Evolutionary conservation across 2,888 invertebrate species (phyloP), one percentile per base, ranked within the genome.

Genomic region (Perithous albicinctus): DNA sequence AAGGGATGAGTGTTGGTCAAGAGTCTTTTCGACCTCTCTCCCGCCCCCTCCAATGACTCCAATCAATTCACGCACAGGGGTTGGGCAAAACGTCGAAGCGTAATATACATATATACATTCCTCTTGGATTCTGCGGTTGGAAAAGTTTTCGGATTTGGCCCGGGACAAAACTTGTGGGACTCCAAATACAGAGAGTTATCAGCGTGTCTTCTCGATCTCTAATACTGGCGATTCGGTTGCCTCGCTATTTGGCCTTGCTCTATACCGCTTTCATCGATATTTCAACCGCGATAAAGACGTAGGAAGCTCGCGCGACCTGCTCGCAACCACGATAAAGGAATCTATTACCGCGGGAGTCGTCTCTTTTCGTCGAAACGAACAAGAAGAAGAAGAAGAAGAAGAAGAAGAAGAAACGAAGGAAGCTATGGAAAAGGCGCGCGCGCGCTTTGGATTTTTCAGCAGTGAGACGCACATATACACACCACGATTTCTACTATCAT

Each of bases 231-330:
- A 82, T 82, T 67, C 69, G 78, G 41, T 64, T n/a, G 32, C 32
- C 51, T 15, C 10, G n/a, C 43, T 26, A 18, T 46, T 20, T 18
- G 74, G 64, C 54, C 46, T 56, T 12, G 73, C 73, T 81, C 87
- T 87, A n/a, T n/a, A 87, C 87, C 87, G 88, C n/a, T 89, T 88
- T 88, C 86, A 75, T 83, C 86, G 90, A 90, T 90, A 88, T 89
- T 88, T 88, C 86, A 88, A 82, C 78, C 83, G 73, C 86, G 89
- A 90, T 90, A 90, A 89, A 89, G 86, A 84, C 82, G 72, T 76
- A 56, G 81, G 80, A 80, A 84, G 85, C 85, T 87, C 87, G 85
- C 85, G 82, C 78, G 82, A 78, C 77, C 75, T 67, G 78, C 75
- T 75, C 78, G 83, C 78, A 75, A 75, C 82, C 83, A 85, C 88